Evolutionary conservation across 2,888 invertebrate species (phyloP), one percentile per base, ranked within the genome.

Genomic region (Tachina lurida): DNA sequence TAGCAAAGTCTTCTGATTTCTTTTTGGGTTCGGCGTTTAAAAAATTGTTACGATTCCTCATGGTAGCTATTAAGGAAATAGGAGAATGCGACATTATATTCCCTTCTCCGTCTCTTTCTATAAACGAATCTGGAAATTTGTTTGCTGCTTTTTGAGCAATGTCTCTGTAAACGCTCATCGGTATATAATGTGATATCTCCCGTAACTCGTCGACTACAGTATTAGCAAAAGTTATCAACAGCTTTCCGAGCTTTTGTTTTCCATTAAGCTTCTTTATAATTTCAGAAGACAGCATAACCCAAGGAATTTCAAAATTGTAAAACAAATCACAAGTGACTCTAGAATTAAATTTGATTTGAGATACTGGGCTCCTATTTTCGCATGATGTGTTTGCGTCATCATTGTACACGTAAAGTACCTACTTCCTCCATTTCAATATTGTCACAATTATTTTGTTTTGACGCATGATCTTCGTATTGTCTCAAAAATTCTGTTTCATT

Each of bases 81-180:
- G 31, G 31, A 31, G 31, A 31, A 31, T 31, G 31, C 45, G 71
- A 65, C 63, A 79, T 71, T 52, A 79, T 63, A 45, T 79, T 79
- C 4, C 73, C 79, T 31, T 79, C 79, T 39, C 54, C 45, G 41
- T 79, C 3, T 22, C 22, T 3, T 22, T 22, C 3, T 22, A 22
- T 22, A 22, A 22, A 22, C 1, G 22, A 22, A 22, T 22, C 22
- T 3, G 22, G 3, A 22, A 22, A 2, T 22, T 22, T 22, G 22
- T 3, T 22, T 22, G 22, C 2, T 22, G 22, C 1, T 22, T 22
- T 22, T 22, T 22, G 2, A 22, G 22, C 22, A 22, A 22, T 22
- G 22, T 22, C 22, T 22, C 47, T 49, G n/a, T 49, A 49, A 49
- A 49, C 49, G 49, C 1, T 49, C 49, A 49, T 49, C n/a, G 49